Percentiles rank a stretch among this genome's conserved stretches.
Conservation (phyloP, 2,888 invertebrate genomes). For the Lasioglossum zephyrum region DNA sequence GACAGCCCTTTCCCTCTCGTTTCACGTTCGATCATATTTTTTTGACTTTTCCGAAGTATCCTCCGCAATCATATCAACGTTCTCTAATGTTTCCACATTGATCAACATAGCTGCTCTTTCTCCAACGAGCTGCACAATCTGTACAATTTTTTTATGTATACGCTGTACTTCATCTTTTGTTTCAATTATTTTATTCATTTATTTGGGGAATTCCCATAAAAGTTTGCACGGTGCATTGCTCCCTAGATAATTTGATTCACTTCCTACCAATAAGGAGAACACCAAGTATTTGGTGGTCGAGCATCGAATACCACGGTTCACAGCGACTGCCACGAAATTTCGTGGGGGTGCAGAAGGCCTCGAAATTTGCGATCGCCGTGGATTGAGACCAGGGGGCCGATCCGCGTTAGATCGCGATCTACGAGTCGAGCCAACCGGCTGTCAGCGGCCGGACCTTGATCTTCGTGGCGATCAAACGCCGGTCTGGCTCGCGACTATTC, state of each 20-base stretch:
- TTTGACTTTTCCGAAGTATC: not conserved
- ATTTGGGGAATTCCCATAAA: too few relatives aligned
- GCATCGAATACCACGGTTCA: not conserved
- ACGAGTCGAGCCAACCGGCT: not conserved
- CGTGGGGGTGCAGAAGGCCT: not conserved
- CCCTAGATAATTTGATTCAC: not conserved
- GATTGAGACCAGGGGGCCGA: not conserved
- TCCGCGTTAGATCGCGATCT: slow-evolving; percentile 10
- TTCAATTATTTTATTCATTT: not conserved
- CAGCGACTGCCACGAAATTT: not conserved
- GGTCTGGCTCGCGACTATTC: slow-evolving; percentile 57
- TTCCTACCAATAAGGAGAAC: too few relatives aligned
- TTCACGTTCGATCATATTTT: not conserved
- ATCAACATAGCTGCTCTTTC: not conserved
- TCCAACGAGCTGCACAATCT: not conserved
- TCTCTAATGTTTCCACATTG: not conserved
- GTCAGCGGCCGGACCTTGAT: slow-evolving; percentile 13
- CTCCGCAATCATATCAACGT: not conserved
- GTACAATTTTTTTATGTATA: not conserved
- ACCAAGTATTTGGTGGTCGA: not conserved
- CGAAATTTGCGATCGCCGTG: not conserved
- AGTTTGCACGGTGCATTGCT: too few relatives aligned
- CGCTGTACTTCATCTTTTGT: too few relatives aligned
- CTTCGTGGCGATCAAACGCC: slow-evolving; percentile 30
- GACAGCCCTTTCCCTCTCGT: slow-evolving; percentile 17